A percentile compares a stretch with the other conserved stretches of the same genome.
Conservation (phyloP, 2,888 invertebrate species). For the Hanleya hanleyi region DNA sequence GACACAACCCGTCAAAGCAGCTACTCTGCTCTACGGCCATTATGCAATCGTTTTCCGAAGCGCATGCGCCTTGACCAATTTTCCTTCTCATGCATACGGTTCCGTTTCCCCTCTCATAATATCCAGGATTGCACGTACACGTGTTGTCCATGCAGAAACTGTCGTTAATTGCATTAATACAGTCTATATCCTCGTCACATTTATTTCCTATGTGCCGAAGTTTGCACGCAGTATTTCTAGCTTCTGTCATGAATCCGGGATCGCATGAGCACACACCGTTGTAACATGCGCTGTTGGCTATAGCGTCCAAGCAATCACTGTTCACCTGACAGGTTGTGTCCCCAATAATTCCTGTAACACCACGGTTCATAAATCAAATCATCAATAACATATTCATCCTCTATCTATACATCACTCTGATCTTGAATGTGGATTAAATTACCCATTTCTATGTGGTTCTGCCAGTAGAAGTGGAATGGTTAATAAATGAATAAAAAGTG, state of each 20-base stretch:
- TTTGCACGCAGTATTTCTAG: slow-evolving; percentile 30
- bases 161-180: slow-evolving; percentile 32
- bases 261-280: slow-evolving; percentile 34
- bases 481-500: background rate
- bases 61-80: slow-evolving; percentile 40
- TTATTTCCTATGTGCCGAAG: slow-evolving; percentile 24
- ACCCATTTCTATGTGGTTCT: too few relatives aligned
- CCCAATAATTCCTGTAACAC: slow-evolving; percentile 23
- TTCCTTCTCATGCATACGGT: slow-evolving; percentile 29
- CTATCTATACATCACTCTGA: too few relatives aligned
- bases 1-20: slow-evolving; percentile 36
- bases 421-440: too few relatives aligned
- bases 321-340: slow-evolving; percentile 18
- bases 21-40: slow-evolving; percentile 36
- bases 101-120: slow-evolving; percentile 18
- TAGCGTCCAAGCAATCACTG: slow-evolving; percentile 33
- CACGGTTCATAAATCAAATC: slow-evolving; percentile 22
- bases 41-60: slow-evolving; percentile 38
- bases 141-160: slow-evolving; percentile 29
- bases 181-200: slow-evolving; percentile 32
- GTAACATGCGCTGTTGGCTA: slow-evolving; percentile 36
- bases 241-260: slow-evolving; percentile 23
- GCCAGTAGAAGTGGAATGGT: background rate
- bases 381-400: slow-evolving; percentile 19
- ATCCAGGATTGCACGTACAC: slow-evolving; percentile 37